These are phyloP conservation scores for Apis laboriosa DNA, from an alignment of 1,140 invertebrate genomes.

Conservation along the genomic window DNA sequence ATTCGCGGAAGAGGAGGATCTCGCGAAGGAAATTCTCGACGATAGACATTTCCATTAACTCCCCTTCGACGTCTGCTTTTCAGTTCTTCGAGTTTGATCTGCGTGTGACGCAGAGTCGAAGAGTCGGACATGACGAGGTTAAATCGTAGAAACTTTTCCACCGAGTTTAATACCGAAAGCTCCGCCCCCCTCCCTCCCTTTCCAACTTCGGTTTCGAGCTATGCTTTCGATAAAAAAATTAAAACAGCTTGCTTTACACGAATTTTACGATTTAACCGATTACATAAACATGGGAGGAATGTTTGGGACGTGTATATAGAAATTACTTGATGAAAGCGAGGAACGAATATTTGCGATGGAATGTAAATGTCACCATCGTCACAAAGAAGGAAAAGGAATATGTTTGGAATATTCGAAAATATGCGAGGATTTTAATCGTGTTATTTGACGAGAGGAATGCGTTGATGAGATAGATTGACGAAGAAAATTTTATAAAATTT, in stretches of 20 bases:
- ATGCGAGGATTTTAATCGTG: too few relatives aligned
- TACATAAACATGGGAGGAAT: too few relatives aligned
- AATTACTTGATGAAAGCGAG: not conserved
- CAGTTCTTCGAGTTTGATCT: constrained; percentile 28
- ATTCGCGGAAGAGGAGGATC: constrained; percentile 1
- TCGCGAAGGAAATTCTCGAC: constrained; percentile 26
- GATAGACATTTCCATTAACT: constrained; percentile 48
- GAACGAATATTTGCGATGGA: too few relatives aligned
- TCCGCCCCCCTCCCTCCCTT: not conserved
- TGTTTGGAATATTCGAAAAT: too few relatives aligned
- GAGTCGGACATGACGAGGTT: constrained; percentile 43
- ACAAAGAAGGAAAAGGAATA: not conserved
- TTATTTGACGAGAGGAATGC: too few relatives aligned
- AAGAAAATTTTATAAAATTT: too few relatives aligned
- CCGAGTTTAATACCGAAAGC: constrained; percentile 35
- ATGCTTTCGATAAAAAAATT: too few relatives aligned
- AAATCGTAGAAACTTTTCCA: constrained; percentile 53
- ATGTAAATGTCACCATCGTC: too few relatives aligned
- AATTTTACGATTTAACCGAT: too few relatives aligned
- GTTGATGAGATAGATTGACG: not conserved
- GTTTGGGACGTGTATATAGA: too few relatives aligned
- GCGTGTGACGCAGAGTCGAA: constrained; percentile 31
- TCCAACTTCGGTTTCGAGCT: constrained; percentile 31
- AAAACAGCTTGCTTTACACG: not conserved
- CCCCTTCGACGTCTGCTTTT: constrained; percentile 1